Percentiles rank a stretch among this genome's conserved stretches.
These are phyloP conservation scores for Antedon mediterranea DNA, from an alignment of 53 echinoderm and acorn worm species.

Conservation along the genomic window DNA sequence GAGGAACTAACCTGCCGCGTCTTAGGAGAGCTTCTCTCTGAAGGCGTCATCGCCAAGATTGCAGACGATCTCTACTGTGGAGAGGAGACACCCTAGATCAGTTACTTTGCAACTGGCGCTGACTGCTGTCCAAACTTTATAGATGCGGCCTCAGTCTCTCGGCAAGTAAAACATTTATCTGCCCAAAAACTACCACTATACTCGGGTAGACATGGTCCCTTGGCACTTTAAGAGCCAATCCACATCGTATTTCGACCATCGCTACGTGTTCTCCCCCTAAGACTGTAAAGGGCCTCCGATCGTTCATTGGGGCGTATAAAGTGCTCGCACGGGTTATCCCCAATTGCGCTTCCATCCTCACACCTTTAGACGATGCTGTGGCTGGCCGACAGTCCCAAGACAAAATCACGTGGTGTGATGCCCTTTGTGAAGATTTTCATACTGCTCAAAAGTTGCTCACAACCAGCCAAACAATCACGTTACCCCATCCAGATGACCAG, in stretches of 20 bases:
- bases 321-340: slow-evolving; percentile 1
- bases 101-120: slow-evolving; percentile 24
- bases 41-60: slow-evolving; percentile 22
- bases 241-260: slow-evolving; percentile 1
- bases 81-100: slow-evolving; percentile 27
- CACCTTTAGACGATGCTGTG: not conserved
- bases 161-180: too few relatives aligned
- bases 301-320: slow-evolving; percentile 3
- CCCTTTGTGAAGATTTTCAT: not conserved
- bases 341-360: not conserved
- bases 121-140: slow-evolving; percentile 13
- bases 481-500: slow-evolving; percentile 19
- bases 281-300: not conserved
- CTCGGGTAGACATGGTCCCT: slow-evolving; percentile 3
- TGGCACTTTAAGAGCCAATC: not conserved
- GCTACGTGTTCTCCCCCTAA: not conserved
- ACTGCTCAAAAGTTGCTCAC: slow-evolving; percentile 4
- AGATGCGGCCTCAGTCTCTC: slow-evolving; percentile 16
- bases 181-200: too few relatives aligned
- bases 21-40: not conserved
- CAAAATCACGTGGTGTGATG: not conserved
- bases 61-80: slow-evolving; percentile 59
- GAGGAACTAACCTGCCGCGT: slow-evolving; percentile 38
- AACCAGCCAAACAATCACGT: slow-evolving; percentile 10
- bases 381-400: not conserved